phyloP scores from a whole-genome alignment of 2,113 vertebrate species.

The Aptenodytes forsteri region DNA sequence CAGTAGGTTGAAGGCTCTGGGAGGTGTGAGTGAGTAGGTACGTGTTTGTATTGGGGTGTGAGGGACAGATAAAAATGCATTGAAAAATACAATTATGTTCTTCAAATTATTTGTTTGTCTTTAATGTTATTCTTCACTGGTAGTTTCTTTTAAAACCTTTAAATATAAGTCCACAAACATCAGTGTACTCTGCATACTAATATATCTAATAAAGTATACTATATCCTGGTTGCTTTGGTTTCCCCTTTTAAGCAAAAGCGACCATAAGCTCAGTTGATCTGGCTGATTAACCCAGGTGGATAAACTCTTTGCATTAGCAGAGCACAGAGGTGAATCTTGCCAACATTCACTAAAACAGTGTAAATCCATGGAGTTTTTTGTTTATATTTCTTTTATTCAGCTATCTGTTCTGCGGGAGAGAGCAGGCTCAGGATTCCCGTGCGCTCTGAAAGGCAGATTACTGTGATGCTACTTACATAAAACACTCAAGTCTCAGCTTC shows the following conservation, averaged over 20 bases:
- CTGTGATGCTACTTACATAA: not conserved
- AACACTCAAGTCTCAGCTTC: not conserved
- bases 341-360: not conserved
- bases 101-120: not conserved
- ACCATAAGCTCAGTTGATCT: not conserved
- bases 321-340: not conserved
- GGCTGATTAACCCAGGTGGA: not conserved
- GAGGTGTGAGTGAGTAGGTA: not conserved
- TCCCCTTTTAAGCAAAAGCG: not conserved
- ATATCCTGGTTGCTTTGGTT: not conserved
- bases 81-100: not conserved
- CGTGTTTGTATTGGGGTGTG: not conserved
- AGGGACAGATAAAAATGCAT: not conserved
- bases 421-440: not conserved
- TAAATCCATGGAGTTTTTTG: not conserved
- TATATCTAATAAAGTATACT: not conserved
- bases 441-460: not conserved
- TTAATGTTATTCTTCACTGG: not conserved
- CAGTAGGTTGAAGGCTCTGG: not conserved
- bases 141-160: not conserved
- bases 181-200: not conserved
- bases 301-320: not conserved
- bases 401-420: not conserved
- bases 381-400: not conserved
- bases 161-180: not conserved